Conservation (phyloP, 2,113 vertebrate species). For the Arvicanthis niloticus region DNA sequence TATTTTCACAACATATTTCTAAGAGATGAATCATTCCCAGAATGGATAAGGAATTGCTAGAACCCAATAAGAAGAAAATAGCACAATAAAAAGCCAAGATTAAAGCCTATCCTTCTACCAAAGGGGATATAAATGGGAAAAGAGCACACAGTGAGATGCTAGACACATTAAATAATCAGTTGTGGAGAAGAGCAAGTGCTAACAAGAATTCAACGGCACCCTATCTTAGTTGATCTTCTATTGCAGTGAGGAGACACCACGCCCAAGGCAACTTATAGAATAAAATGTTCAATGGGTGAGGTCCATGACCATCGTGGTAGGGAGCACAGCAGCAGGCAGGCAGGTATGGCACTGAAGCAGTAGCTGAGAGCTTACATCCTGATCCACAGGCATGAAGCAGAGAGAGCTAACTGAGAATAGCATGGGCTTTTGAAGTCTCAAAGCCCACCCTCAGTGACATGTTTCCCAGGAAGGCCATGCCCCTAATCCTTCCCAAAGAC, state of each 20-base stretch:
- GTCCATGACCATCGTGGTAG: background rate
- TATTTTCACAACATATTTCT: background rate
- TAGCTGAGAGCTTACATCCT: background rate
- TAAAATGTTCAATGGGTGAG: background rate
- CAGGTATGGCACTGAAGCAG: background rate
- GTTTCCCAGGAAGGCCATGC: background rate
- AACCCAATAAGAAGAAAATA: background rate
- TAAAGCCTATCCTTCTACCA: background rate
- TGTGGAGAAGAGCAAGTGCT: background rate
- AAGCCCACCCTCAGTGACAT: background rate
- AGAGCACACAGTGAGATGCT: too few relatives aligned
- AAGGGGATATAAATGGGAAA: background rate
- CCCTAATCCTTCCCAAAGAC: background rate
- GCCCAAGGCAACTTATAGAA: background rate
- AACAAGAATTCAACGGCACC: background rate
- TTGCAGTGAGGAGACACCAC: background rate
- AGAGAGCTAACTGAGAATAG: background rate
- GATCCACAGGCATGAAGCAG: background rate
- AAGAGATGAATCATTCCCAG: background rate
- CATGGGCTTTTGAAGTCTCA: background rate
- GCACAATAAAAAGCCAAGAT: background rate
- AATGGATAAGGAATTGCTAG: background rate
- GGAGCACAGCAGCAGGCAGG: background rate
- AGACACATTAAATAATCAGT: too few relatives aligned
- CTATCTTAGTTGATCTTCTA: background rate